Conservation (phyloP, 2,888 invertebrate species). For the Eupithecia subfuscata region DNA sequence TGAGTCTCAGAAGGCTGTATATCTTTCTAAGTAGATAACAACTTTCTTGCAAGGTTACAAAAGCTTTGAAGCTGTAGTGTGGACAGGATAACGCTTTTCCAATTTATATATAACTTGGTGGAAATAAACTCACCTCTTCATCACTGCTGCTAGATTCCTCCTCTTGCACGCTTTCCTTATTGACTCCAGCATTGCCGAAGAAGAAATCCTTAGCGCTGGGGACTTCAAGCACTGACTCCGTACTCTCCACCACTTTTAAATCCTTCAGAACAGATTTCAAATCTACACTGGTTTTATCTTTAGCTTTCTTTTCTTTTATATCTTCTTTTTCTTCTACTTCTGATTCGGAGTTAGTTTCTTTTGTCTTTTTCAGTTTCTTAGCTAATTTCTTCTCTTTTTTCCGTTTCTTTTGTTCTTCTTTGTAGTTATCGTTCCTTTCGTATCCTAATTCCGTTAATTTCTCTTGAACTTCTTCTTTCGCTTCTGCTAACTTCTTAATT, state of each 20-base stretch:
- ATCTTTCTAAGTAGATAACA: no score
- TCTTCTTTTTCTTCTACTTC: constrained; percentile 36
- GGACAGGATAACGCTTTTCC: background rate
- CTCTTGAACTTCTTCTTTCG: constrained; percentile 54
- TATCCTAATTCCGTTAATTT: constrained; percentile 47
- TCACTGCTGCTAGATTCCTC: constrained; percentile 72
- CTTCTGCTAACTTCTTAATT: constrained; percentile 57
- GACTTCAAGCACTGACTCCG: constrained; percentile 64
- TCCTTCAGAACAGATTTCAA: constrained; percentile 38
- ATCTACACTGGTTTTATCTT: constrained; percentile 42
- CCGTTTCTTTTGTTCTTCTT: constrained; percentile 41
- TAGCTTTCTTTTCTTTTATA: constrained; percentile 41
- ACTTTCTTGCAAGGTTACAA: no score
- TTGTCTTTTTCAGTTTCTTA: constrained; percentile 33
- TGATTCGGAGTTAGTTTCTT: background rate
- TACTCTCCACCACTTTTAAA: constrained; percentile 51
- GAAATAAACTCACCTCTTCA: constrained; percentile 67
- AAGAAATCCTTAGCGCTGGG: constrained; percentile 75
- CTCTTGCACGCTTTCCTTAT: constrained; percentile 42
- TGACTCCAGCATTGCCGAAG: constrained; percentile 53
- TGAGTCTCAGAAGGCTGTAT: no score
- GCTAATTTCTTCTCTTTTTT: constrained; percentile 41
- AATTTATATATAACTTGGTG: background rate
- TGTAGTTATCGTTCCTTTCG: constrained; percentile 45
- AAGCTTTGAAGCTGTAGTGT: no score